Conservation (phyloP, 2,888 invertebrate genomes). For the Hemithea aestivaria region DNA sequence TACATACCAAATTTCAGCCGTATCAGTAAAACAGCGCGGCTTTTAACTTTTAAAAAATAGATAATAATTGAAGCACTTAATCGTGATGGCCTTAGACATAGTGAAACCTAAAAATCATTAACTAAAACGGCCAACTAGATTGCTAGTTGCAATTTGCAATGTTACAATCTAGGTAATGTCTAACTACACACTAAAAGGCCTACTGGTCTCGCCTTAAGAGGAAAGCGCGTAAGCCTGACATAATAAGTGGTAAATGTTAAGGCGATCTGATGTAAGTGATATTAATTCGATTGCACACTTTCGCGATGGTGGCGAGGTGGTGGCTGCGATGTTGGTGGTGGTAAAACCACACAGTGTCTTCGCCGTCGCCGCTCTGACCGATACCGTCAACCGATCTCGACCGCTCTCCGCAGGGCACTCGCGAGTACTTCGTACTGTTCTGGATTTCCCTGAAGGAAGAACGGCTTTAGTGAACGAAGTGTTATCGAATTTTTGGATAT, state of each 20-base stretch:
- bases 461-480: conserved; percentile 12
- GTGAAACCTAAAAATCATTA: too few species aligned
- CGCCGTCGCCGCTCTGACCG: conserved; percentile 56
- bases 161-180: too few species aligned
- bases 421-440: conserved; percentile 23
- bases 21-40: too few species aligned
- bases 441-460: conserved; percentile 15
- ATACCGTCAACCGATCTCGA: conserved; percentile 24
- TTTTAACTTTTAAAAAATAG: too few species aligned
- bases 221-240: conserved; percentile 29
- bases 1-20: too few species aligned
- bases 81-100: too few species aligned
- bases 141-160: too few species aligned
- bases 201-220: too few species aligned
- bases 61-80: too few species aligned
- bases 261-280: conserved; percentile 61
- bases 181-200: too few species aligned
- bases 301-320: conserved; percentile 47
- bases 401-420: conserved; percentile 35
- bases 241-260: conserved; percentile 58
- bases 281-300: conserved; percentile 68
- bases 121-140: too few species aligned
- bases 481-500: conserved; percentile 9
- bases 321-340: conserved; percentile 26
- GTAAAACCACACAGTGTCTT: conserved; percentile 47